Percentiles rank a stretch among this genome's conserved stretches.
These are phyloP conservation scores for Andrena minutula DNA, from an alignment of 2,888 invertebrate genomes.

Conservation along the genomic window DNA sequence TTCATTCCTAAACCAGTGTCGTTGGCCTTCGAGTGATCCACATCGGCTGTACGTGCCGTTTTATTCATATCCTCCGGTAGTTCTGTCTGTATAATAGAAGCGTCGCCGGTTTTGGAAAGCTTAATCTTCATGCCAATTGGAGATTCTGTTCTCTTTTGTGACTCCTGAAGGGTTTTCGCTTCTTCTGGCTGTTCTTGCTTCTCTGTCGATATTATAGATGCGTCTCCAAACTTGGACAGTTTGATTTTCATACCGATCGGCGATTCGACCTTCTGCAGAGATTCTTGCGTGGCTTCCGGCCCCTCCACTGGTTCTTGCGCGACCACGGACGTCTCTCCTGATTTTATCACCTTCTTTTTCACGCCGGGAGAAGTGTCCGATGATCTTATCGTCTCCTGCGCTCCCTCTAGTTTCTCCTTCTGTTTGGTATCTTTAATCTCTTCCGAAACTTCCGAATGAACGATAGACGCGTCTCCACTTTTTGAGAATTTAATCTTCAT, in stretches of 20 bases:
- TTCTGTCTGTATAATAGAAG: slow-evolving; percentile 71
- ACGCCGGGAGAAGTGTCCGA: slow-evolving; percentile 54
- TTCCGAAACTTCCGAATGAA: slow-evolving; percentile 74
- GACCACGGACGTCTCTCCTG: slow-evolving; percentile 37
- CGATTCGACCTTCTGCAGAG: slow-evolving; percentile 48
- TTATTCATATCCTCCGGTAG: slow-evolving; percentile 45
- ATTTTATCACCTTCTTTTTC: slow-evolving; percentile 62
- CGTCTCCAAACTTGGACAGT: slow-evolving; percentile 80
- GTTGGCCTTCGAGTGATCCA: slow-evolving; percentile 68
- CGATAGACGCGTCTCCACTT: slow-evolving; percentile 78
- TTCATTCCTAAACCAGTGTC: slow-evolving; percentile 80
- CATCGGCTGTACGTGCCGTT: slow-evolving; percentile 29
- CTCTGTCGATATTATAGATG: slow-evolving; percentile 77
- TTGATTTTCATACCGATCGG: slow-evolving; percentile 81
- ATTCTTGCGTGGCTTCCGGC: slow-evolving; percentile 35
- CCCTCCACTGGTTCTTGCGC: slow-evolving; percentile 26
- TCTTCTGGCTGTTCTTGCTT: slow-evolving; percentile 70
- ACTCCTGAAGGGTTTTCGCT: slow-evolving; percentile 50
- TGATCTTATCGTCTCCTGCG: slow-evolving; percentile 50
- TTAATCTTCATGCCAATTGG: slow-evolving; percentile 83
- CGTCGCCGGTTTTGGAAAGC: slow-evolving; percentile 81
- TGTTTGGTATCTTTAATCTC: slow-evolving; percentile 68
- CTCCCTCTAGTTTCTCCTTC: slow-evolving; percentile 58
- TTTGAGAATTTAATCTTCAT: slow-evolving; percentile 82
- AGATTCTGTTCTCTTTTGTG: slow-evolving; percentile 78